A percentile compares a stretch with the other conserved stretches of the same genome.
Conservation (phyloP, 2,113 vertebrate species). For the Urocitellus parryii region DNA sequence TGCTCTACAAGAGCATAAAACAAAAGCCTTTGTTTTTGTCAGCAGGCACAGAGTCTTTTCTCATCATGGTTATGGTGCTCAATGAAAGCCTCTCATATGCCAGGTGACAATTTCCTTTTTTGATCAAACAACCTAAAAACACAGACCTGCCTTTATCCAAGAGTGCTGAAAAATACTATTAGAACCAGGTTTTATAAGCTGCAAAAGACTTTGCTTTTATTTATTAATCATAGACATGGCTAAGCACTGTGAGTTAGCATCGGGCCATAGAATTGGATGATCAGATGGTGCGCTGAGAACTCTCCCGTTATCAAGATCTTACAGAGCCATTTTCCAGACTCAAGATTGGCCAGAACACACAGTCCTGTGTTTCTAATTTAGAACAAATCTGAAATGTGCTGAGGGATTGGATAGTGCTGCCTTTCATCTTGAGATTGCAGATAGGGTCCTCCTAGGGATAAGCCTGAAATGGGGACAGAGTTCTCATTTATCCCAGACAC, state of each 20-base stretch:
- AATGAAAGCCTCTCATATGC: conserved; percentile 48
- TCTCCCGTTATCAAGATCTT: background rate
- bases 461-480: background rate
- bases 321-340: background rate
- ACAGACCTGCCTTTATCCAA: background rate
- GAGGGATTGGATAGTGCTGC: background rate
- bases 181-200: background rate
- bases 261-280: background rate
- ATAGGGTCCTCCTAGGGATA: background rate
- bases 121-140: conserved; percentile 43
- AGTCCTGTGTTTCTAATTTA: background rate
- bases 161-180: conserved; percentile 59
- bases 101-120: conserved; percentile 62
- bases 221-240: background rate
- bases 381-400: background rate
- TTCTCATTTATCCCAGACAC: background rate
- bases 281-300: background rate
- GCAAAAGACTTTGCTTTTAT: conserved; percentile 5
- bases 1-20: background rate
- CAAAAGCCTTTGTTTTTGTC: background rate
- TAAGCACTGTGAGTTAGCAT: background rate
- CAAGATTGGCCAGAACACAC: background rate
- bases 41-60: conserved; percentile 18
- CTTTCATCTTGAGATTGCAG: background rate
- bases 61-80: conserved; percentile 36